phyloP scores from a whole-genome alignment of 2,113 vertebrate species.

The Leucopsar rothschildi region DNA sequence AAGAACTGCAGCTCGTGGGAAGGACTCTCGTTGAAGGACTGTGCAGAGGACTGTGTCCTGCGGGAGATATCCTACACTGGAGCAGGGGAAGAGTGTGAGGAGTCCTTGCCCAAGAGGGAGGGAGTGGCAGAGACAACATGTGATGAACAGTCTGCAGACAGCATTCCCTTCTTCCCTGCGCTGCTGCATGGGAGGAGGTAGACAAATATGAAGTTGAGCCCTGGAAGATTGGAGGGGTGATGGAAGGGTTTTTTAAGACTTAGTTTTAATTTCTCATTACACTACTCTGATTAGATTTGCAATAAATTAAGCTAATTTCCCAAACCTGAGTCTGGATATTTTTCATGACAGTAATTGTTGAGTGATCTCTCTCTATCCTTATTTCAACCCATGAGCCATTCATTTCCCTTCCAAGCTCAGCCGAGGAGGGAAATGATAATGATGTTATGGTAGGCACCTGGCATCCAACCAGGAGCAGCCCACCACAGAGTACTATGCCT shows the following conservation, averaged over 20 bases:
- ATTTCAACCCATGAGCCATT: background rate
- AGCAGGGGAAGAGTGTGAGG: background rate
- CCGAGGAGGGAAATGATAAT: background rate
- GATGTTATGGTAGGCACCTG: background rate
- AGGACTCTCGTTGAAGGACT: background rate
- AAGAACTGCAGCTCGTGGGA: background rate
- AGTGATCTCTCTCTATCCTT: background rate
- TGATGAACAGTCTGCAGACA: background rate
- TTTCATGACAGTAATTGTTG: background rate
- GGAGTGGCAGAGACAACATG: rapidly evolving
- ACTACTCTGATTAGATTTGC: background rate
- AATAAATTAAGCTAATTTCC: background rate
- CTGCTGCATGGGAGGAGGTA: background rate
- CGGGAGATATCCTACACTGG: background rate
- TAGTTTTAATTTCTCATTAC: background rate
- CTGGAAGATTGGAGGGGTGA: background rate
- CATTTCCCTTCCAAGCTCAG: background rate
- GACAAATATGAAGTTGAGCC: background rate
- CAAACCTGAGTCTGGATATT: background rate
- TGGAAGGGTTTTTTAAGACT: background rate
- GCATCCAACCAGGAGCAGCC: background rate
- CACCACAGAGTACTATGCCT: background rate
- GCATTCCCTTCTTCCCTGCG: background rate
- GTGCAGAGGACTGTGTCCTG: background rate
- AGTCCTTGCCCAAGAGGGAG: background rate